These are phyloP conservation scores for Alloscopus bannaensis DNA, from an alignment of 2,888 invertebrate genomes.

Conservation along the genomic window DNA sequence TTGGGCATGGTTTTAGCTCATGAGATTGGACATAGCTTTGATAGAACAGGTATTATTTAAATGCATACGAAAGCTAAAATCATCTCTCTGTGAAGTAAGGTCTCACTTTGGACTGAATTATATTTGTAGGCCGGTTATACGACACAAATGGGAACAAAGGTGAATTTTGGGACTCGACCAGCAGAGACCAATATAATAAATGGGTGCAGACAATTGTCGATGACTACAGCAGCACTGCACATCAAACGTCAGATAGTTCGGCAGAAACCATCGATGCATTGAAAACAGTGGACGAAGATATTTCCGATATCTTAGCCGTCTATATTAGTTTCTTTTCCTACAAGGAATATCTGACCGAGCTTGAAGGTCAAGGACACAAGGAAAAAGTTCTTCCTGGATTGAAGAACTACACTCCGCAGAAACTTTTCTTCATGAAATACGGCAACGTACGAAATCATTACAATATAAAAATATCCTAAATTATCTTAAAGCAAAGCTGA, in stretches of 20 bases:
- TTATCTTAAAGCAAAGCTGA: not conserved
- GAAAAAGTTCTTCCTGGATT: constrained; percentile 47
- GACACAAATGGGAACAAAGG: constrained; percentile 38
- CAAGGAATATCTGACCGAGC: constrained; percentile 22
- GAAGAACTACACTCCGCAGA: constrained; percentile 36
- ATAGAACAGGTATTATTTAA: constrained; percentile 15
- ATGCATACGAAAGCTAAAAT: not conserved
- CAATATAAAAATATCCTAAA: not conserved
- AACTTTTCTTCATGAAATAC: constrained; percentile 56
- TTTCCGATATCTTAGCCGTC: constrained; percentile 38
- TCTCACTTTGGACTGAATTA: not conserved
- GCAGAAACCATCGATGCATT: constrained; percentile 24
- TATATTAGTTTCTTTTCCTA: constrained; percentile 34
- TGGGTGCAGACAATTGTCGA: constrained; percentile 34
- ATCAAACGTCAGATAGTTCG: constrained; percentile 28
- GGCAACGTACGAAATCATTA: constrained; percentile 33
- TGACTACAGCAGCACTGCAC: constrained; percentile 25
- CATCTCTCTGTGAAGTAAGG: not conserved
- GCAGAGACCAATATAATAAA: constrained; percentile 30
- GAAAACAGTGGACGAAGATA: constrained; percentile 47
- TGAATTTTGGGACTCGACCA: constrained; percentile 44
- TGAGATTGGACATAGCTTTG: constrained; percentile 54
- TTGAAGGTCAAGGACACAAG: constrained; percentile 25
- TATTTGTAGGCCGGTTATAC: constrained; percentile 28
- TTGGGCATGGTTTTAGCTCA: constrained; percentile 42